Evolutionary conservation across 1,140 invertebrate genomes (phyloP), one percentile per base, ranked within the genome.

Genomic region (Oedothorax gibbosus): DNA sequence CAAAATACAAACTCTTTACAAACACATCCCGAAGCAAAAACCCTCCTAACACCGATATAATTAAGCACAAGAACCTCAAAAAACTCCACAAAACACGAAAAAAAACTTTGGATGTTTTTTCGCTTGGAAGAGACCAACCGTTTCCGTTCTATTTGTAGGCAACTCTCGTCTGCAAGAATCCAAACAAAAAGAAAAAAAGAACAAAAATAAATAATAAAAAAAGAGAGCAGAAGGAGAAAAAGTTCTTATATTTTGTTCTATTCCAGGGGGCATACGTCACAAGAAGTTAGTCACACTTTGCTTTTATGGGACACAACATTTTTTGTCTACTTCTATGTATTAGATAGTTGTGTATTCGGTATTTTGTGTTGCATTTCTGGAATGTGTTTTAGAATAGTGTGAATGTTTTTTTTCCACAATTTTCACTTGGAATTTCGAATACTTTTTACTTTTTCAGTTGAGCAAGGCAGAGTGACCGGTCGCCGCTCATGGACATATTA

Each of bases 261-360:
- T 65, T 77, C 75, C 72, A 75, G 54, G 20, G 18, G 50, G 64
- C 14, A 51, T 65, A 79, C 77, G 77, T 79, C 77, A 79, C 18
- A 51, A 68, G 35, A 49, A 18, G 77, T 79, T 79, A 66, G 77
- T 68, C 77, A 79, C 77, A 79, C 77, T 68, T 68, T 53, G 62
- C 50, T 56, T 79, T 79, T 66, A 79, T 79, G 66, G 77, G 50
- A 57, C 15, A 64, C 75, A 77, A 62, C n/a, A 56, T 18, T 56
- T 68, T 75, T 12, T 73, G 11, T 73, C n/a, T 73, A 2, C 56
- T 56, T 60, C 53, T 35, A 35, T 35, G 35, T 35, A 35, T 35
- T 35, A 35, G 35, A 35, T 35, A 35, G 35, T 35, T 35, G 35
- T 35, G 35, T 35, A 35, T 35, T 35, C 35, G 35, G 35, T 35